Evolutionary conservation across 2,888 invertebrate species (phyloP).

Genomic region (Dyspetes luteomarginatus): DNA sequence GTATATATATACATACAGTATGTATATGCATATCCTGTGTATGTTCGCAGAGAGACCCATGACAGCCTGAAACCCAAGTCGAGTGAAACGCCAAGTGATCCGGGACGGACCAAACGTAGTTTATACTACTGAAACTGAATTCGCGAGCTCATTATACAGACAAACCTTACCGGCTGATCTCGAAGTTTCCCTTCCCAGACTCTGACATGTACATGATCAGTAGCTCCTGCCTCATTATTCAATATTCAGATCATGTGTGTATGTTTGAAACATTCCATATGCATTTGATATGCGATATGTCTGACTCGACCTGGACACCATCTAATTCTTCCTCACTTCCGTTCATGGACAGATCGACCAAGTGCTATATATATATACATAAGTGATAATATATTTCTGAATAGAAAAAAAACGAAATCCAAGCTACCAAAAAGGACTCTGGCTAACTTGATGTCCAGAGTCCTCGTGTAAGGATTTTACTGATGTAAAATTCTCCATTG

Average conservation of each 20-base stretch:
- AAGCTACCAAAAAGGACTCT: too few relatives aligned
- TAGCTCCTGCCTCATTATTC: too few relatives aligned
- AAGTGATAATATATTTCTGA: background rate
- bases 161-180: too few relatives aligned
- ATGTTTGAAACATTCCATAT: slow-evolving; percentile 3
- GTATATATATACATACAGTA: too few relatives aligned
- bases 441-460: too few relatives aligned
- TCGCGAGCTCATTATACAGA: too few relatives aligned
- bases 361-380: background rate
- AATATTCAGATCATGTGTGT: background rate
- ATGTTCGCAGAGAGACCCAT: too few relatives aligned
- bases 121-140: background rate
- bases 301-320: background rate
- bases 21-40: too few relatives aligned
- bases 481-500: too few relatives aligned
- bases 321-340: background rate
- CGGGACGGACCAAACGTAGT: background rate
- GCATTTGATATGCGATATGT: slow-evolving; percentile 41
- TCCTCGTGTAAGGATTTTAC: too few relatives aligned
- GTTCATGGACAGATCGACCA: background rate
- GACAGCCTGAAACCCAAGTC: too few relatives aligned
- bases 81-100: background rate
- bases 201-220: background rate
- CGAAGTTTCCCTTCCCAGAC: background rate
- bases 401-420: too few relatives aligned